phyloP scores from a whole-genome alignment of 2,888 invertebrate species.

The Cylloceria caligata region DNA sequence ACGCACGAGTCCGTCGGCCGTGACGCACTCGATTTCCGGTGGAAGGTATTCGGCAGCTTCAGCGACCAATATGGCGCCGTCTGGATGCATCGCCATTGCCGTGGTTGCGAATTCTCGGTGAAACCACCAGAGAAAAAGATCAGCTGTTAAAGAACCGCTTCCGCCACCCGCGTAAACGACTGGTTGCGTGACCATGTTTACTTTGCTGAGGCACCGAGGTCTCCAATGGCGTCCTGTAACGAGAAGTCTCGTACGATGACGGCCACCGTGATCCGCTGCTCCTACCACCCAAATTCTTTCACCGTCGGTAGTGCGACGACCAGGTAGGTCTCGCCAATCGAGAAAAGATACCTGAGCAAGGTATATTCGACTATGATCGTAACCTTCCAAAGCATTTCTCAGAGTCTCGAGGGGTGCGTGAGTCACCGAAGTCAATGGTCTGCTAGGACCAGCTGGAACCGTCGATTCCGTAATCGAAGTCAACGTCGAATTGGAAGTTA shows the following conservation, averaged over 20 bases:
- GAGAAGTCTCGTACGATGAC: conserved; percentile 84
- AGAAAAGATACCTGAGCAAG: conserved; percentile 83
- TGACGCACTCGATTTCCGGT: conserved; percentile 80
- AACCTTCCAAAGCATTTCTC: conserved; percentile 77
- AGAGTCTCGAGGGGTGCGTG: conserved; percentile 73
- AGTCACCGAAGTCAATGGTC: conserved; percentile 51
- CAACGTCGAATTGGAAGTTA: conserved; percentile 40
- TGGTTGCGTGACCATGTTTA: conserved; percentile 85
- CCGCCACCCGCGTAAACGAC: conserved; percentile 85
- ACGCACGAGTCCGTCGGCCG: conserved; percentile 82
- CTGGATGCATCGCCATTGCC: conserved; percentile 84
- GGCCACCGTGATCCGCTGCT: conserved; percentile 84
- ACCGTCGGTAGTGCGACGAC: conserved; percentile 71
- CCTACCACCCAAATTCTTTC: conserved; percentile 83
- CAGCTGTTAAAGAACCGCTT: conserved; percentile 83
- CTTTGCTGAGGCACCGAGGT: conserved; percentile 83
- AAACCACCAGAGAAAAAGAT: conserved; percentile 85
- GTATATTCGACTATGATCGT: conserved; percentile 83
- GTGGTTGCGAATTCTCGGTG: conserved; percentile 85
- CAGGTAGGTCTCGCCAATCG: conserved; percentile 84
- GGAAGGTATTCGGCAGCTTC: conserved; percentile 83
- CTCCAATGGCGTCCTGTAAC: conserved; percentile 85
- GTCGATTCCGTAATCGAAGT: conserved; percentile 48
- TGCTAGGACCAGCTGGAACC: conserved; percentile 47
- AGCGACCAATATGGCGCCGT: conserved; percentile 83